phyloP scores from a whole-genome alignment of 1,140 invertebrate genomes.

The Drosophila sturtevanti region DNA sequence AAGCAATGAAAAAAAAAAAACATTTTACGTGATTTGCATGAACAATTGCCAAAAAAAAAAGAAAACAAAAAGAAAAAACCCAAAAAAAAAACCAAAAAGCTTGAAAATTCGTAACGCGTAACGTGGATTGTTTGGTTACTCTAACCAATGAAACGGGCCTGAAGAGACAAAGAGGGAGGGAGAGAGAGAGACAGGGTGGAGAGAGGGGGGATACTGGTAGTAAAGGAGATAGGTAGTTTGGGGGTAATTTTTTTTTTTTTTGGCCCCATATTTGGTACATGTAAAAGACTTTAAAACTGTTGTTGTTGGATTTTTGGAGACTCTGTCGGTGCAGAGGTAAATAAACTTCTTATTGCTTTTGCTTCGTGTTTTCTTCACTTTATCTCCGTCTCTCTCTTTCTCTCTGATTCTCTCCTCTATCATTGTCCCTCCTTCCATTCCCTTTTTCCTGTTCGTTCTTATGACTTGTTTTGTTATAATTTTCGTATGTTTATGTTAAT shows the following conservation, averaged over 20 bases:
- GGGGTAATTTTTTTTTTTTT: neutral
- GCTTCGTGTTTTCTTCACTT: neutral
- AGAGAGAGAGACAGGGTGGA: neutral
- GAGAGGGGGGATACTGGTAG: neutral
- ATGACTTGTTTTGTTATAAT: conserved; percentile 36
- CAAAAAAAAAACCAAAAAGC: conserved; percentile 5
- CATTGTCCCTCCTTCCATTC: neutral
- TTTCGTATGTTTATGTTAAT: conserved; percentile 46
- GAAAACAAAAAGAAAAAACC: conserved; percentile 1
- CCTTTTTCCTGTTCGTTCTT: conserved; percentile 20
- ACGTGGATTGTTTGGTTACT: conserved; percentile 13
- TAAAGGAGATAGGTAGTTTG: neutral
- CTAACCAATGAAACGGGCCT: neutral
- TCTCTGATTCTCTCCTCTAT: neutral
- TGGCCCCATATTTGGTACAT: neutral
- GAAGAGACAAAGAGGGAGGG: neutral
- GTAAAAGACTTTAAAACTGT: neutral
- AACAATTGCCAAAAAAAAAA: conserved; percentile 33
- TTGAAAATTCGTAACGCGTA: conserved; percentile 34
- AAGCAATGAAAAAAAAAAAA: conserved; percentile 42
- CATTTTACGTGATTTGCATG: conserved; percentile 69
- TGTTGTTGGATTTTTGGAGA: neutral
- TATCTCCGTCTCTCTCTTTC: neutral
- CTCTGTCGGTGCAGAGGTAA: conserved; percentile 19
- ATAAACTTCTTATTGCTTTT: conserved; percentile 39